Conservation (phyloP, 2,113 vertebrate genomes). For the Malaclemys terrapin region DNA sequence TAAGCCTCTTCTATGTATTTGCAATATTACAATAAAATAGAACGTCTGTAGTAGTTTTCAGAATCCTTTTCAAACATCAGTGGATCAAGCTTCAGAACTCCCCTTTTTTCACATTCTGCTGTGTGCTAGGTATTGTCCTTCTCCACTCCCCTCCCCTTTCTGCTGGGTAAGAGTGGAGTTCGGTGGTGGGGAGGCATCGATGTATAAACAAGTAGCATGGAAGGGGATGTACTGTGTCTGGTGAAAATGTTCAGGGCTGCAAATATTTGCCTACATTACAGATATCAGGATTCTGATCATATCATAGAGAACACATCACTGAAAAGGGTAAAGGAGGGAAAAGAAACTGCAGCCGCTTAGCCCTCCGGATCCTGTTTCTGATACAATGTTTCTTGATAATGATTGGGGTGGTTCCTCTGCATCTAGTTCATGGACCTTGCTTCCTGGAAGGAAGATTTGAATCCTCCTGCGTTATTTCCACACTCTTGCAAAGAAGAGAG, state of each 20-base stretch:
- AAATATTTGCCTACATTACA: neutral
- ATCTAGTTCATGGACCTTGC: neutral
- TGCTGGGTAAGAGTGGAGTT: neutral
- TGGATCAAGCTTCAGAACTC: neutral
- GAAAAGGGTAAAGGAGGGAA: neutral
- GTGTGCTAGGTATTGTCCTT: neutral
- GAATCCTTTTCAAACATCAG: neutral
- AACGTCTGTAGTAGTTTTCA: neutral
- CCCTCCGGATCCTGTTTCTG: neutral
- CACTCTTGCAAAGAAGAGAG: slow-evolving; percentile 56
- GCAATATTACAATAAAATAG: neutral
- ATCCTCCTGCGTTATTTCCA: slow-evolving; percentile 43
- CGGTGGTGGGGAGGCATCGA: neutral
- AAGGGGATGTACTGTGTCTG: neutral
- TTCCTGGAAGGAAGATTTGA: neutral
- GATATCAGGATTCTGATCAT: neutral
- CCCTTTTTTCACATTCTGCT: neutral
- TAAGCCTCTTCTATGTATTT: neutral
- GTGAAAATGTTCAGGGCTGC: neutral
- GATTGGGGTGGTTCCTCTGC: neutral
- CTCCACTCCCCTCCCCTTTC: neutral
- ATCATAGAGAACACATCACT: neutral
- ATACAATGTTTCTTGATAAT: slow-evolving; percentile 34
- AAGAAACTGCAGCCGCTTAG: neutral
- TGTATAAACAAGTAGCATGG: neutral